Evolutionary conservation across 2,888 invertebrate genomes (phyloP).

Genomic region (Cyrtodaria siliqua): DNA sequence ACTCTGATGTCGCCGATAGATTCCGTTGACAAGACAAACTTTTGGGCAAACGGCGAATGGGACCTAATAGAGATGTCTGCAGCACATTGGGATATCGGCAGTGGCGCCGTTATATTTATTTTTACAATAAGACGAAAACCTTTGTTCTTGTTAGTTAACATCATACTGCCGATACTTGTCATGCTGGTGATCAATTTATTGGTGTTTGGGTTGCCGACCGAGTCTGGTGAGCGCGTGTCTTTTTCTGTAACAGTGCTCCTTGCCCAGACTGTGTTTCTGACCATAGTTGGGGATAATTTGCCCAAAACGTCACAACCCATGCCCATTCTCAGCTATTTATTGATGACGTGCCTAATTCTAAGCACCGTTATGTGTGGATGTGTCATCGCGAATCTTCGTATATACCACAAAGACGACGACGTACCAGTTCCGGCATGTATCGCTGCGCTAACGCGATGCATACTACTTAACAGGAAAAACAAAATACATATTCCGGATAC

Average conservation of each 20-base stretch:
- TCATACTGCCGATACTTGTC: neutral
- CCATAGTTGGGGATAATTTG: neutral
- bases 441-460: too few relatives aligned
- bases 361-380: too few relatives aligned
- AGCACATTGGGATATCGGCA: too few relatives aligned
- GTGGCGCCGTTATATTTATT: neutral
- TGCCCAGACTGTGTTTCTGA: neutral
- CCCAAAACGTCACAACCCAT: neutral
- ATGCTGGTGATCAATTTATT: neutral
- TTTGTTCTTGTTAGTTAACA: neutral
- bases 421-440: too few relatives aligned
- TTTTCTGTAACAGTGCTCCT: neutral
- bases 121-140: neutral
- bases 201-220: neutral
- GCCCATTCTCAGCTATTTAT: neutral
- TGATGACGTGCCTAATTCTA: neutral
- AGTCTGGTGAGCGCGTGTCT: neutral
- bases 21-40: neutral
- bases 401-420: too few relatives aligned
- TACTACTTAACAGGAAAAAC: too few relatives aligned
- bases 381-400: too few relatives aligned
- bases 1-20: too few relatives aligned
- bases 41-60: neutral
- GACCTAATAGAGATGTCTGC: neutral
- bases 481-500: too few relatives aligned